Percentiles rank a stretch among this genome's conserved stretches.
phyloP scores from a whole-genome alignment of 2,888 invertebrate species.

The Aspidiotus destructor region DNA sequence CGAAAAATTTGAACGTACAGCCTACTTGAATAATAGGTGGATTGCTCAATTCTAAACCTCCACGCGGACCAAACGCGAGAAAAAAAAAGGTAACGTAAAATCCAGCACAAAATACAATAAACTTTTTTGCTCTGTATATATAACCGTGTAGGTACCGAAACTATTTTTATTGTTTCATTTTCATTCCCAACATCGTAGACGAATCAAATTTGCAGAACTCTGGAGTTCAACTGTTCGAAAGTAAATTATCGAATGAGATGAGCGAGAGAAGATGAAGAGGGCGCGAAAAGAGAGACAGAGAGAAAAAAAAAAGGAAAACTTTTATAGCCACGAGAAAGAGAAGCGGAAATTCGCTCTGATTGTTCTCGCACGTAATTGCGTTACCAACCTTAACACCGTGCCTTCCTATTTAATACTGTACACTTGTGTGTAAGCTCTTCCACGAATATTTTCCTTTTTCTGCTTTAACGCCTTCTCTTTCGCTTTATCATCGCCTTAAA shows the following conservation, averaged over 20 bases:
- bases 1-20: no score
- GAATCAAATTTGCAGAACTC: not conserved
- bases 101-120: no score
- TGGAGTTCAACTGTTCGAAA: not conserved
- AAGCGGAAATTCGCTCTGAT: slow-evolving; percentile 29
- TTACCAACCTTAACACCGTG: slow-evolving; percentile 20
- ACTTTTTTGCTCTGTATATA: no score
- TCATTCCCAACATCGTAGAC: not conserved
- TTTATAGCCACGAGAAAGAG: slow-evolving; percentile 29
- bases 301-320: slow-evolving; percentile 20
- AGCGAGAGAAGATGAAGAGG: not conserved
- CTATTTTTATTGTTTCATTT: not conserved
- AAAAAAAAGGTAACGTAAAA: no score
- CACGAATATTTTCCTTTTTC: not conserved
- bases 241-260: not conserved
- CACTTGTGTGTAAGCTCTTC: not conserved
- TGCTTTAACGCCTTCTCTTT: slow-evolving; percentile 2
- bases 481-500: slow-evolving; percentile 2
- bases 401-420: not conserved
- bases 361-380: slow-evolving; percentile 23
- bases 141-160: not conserved
- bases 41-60: no score
- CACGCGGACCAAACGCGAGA: no score
- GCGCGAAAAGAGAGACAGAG: not conserved
- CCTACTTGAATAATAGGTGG: no score